Conservation (phyloP, 2,888 invertebrate species). For the Xestia ashworthii region DNA sequence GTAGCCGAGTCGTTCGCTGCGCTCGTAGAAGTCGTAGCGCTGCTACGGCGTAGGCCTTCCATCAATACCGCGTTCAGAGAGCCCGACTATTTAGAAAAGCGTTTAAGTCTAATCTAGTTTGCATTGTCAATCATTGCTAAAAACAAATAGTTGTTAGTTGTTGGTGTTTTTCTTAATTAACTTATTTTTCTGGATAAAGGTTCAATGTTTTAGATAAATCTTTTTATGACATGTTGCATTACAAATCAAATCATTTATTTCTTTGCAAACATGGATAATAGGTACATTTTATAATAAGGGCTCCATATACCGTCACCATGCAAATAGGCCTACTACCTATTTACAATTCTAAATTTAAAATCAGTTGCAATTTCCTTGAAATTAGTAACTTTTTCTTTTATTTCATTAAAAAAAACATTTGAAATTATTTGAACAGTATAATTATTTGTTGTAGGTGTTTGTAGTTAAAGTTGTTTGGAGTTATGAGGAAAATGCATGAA, state of each 20-base stretch:
- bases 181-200: no score
- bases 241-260: no score
- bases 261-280: no score
- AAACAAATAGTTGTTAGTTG: not conserved
- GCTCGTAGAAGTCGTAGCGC: conserved; percentile 31
- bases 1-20: conserved; percentile 11
- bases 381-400: not conserved
- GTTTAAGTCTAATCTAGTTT: not conserved
- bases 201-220: not conserved
- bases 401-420: not conserved
- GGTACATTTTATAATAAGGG: no score
- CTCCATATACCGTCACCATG: no score
- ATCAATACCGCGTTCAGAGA: not conserved
- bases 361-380: not conserved
- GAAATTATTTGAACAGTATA: not conserved
- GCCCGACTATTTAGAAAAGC: not conserved
- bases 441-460: no score
- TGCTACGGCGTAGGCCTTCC: conserved; percentile 18
- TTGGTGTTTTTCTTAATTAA: not conserved
- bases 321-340: no score
- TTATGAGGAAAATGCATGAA: not conserved
- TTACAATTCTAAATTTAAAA: no score
- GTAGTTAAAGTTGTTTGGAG: not conserved
- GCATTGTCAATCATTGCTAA: not conserved
- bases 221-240: not conserved